Evolutionary conservation across 2,888 invertebrate genomes (phyloP).

Genomic region (Nebria salina): DNA sequence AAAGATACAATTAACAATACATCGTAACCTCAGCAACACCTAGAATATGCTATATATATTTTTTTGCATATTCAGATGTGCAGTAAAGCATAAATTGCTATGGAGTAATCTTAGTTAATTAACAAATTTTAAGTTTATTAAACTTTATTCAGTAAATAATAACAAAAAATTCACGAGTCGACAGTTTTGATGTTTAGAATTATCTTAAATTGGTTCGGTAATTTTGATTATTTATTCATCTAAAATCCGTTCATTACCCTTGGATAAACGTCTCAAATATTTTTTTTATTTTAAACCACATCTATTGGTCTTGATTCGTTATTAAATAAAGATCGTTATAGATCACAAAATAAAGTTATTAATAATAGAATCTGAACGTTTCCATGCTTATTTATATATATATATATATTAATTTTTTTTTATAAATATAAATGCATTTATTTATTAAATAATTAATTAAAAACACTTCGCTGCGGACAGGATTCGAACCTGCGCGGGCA

Average conservation of each 20-base stretch:
- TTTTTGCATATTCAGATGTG: constrained; percentile 41
- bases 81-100: constrained; percentile 34
- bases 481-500: constrained; percentile 86
- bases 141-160: constrained; percentile 43
- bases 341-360: too few species aligned
- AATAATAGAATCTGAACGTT: too few species aligned
- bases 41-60: neutral
- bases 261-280: neutral
- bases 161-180: constrained; percentile 27
- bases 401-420: neutral
- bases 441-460: constrained; percentile 41
- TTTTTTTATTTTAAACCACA: neutral
- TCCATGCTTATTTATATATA: too few species aligned
- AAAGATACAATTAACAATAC: neutral
- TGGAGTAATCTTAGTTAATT: constrained; percentile 32
- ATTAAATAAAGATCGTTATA: too few species aligned
- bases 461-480: constrained; percentile 75
- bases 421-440: neutral
- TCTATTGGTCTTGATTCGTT: too few species aligned
- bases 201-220: too few species aligned
- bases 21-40: neutral
- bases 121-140: constrained; percentile 18
- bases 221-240: too few species aligned
- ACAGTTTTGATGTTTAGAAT: neutral
- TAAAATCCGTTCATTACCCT: too few species aligned